Percentiles rank a stretch among this genome's conserved stretches.
Evolutionary conservation across 2,888 invertebrate genomes (phyloP).

Genomic region (Eupsilia transversa): DNA sequence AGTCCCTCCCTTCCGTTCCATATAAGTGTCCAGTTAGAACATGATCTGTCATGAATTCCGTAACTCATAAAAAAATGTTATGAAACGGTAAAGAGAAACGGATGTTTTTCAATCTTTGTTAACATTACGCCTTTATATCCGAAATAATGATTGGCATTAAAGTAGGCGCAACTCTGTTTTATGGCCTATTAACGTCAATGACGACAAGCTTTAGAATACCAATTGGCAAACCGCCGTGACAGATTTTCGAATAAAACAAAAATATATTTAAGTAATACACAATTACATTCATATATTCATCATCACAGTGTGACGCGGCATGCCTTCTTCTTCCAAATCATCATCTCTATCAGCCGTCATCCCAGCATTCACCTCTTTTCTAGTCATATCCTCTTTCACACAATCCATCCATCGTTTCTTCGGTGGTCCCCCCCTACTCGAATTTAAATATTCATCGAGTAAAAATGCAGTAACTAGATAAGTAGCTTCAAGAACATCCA

Average conservation of each 20-base stretch:
- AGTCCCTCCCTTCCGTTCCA: background rate
- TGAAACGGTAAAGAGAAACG: slow-evolving; percentile 8
- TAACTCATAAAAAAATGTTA: background rate
- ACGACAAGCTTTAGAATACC: slow-evolving; percentile 47
- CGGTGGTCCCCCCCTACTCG: background rate
- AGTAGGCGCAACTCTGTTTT: slow-evolving; percentile 16
- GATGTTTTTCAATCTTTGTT: slow-evolving; percentile 17
- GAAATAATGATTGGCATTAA: slow-evolving; percentile 20
- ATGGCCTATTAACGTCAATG: slow-evolving; percentile 39
- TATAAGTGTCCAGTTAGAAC: background rate
- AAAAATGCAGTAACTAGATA: slow-evolving; percentile 14
- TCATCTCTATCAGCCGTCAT: background rate
- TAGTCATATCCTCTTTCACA: background rate
- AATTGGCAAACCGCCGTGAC: slow-evolving; percentile 42
- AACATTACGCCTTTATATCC: slow-evolving; percentile 14
- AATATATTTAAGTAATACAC: slow-evolving; percentile 15
- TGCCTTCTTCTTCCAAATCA: background rate
- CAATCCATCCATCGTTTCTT: background rate
- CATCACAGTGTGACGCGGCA: too few relatives aligned
- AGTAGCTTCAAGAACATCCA: slow-evolving; percentile 21
- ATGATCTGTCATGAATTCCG: background rate
- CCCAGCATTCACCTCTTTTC: background rate
- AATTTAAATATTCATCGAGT: slow-evolving; percentile 4
- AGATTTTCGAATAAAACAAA: slow-evolving; percentile 41
- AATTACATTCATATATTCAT: background rate